A percentile compares a stretch with the other conserved stretches of the same genome.
phyloP scores from a whole-genome alignment of 2,113 vertebrate species.

The Prietella phreatophila region DNA sequence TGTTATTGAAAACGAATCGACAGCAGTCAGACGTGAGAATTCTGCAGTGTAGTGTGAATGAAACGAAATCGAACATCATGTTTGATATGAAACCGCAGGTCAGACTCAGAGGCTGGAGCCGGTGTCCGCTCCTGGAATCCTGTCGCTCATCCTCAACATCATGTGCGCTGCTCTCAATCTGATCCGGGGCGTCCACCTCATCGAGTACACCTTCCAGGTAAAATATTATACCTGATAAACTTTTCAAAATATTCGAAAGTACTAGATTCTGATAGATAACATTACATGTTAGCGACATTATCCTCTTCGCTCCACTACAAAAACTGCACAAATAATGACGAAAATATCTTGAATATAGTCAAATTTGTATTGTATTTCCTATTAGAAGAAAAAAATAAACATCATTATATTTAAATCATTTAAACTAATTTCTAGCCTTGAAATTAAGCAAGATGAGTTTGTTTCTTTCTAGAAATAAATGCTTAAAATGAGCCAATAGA shows the following conservation, averaged over 20 bases:
- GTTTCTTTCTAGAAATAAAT: background rate
- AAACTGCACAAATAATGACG: background rate
- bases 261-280: background rate
- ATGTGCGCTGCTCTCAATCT: conserved; percentile 93
- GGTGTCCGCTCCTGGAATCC: conserved; percentile 83
- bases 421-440: background rate
- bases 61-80: background rate
- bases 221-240: background rate
- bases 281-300: background rate
- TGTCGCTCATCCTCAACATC: conserved; percentile 92
- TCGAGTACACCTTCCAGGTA: conserved; percentile 91
- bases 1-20: background rate
- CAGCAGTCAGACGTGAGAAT: background rate
- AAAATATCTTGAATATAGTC: background rate
- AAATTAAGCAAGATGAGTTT: background rate
- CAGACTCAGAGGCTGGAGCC: conserved; percentile 80
- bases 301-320: background rate
- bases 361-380: background rate
- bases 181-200: conserved; percentile 89
- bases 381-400: background rate
- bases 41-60: background rate
- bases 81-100: conserved; percentile 60
- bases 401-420: background rate
- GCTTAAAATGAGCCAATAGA: background rate
- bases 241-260: background rate